phyloP scores from a whole-genome alignment of 2,113 vertebrate species.

The Microcebus lehilahytsara region DNA sequence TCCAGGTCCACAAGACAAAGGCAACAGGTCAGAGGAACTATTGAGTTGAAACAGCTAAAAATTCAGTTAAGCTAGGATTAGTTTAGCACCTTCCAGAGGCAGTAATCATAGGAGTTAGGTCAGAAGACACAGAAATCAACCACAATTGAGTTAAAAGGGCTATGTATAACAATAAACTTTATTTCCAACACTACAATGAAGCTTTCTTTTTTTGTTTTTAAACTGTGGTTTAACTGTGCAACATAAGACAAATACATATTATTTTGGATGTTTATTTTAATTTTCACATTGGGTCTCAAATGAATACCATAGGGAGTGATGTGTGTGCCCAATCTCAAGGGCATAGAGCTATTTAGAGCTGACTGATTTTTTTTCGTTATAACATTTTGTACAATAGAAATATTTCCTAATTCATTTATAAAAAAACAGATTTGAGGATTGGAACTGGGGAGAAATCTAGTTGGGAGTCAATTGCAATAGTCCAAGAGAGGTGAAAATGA shows the following conservation, averaged over 20 bases:
- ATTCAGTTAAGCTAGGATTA: background rate
- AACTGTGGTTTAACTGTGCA: background rate
- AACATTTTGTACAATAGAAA: background rate
- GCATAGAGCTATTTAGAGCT: background rate
- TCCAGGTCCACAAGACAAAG: background rate
- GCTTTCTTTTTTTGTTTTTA: background rate
- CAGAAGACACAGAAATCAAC: background rate
- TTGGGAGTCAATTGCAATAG: background rate
- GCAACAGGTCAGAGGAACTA: background rate
- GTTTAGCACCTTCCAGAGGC: background rate
- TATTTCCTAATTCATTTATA: background rate
- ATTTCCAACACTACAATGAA: background rate
- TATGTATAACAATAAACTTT: background rate
- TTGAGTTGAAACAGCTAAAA: constrained; percentile 9
- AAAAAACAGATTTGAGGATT: background rate
- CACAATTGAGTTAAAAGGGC: background rate
- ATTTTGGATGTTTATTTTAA: constrained; percentile 14
- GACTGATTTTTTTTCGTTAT: background rate
- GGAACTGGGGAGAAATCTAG: background rate
- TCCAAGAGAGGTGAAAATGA: background rate
- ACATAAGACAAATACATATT: background rate
- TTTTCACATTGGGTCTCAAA: background rate
- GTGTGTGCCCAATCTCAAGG: background rate
- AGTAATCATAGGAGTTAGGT: background rate
- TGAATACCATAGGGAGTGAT: background rate